Evolutionary conservation across 2,797 vertebrate species (phyloP), one percentile per base, ranked within the genome.

Genomic region (Setipinna tenuifilis): DNA sequence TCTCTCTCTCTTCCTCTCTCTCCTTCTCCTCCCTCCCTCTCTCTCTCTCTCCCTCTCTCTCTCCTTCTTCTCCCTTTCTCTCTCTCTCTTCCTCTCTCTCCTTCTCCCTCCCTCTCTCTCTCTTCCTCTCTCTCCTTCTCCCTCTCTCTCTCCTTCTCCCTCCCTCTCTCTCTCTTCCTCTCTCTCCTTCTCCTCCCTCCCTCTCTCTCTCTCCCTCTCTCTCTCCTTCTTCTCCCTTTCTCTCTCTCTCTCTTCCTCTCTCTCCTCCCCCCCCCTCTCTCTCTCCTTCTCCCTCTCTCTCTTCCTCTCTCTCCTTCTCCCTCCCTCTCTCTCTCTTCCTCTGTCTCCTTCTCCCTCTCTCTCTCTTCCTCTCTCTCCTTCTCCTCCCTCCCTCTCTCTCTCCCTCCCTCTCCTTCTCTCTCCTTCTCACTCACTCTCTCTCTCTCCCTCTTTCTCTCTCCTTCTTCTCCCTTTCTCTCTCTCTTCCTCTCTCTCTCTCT

Each of bases 111-210:
- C 5, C 25, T 57, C 46, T 61, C 58, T 78, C 71, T 75, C 59
- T 82, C 78, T 82, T 23, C 84, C 85, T 81, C 54, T 28, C 83
- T 83, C 57, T 17, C 83, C 68, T 48, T 62, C 83, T 75, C 83
- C 83, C 71, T 23, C 68, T 65, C 85, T 80, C 31, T 83, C 44
- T 14, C 59, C 48, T 71, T 82, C 82, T 75, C 87, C 80, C 54
- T 87, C 83, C 59, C 71, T 59, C 82, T 23, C 86, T 61, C 84
- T 58, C 84, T 58, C 82, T 86, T 21, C 25, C 78, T 61, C 84
- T 85, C 23, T 85, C 57, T 19, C 78, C 31, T 25, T 25, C 46
- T 54, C 50, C 87, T 88, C 89, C 85, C 84, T 84, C 85, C 86
- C 16, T 75, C 82, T 84, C 9, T 86, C 1, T 25, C 68, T 10